Percentiles rank a stretch among this genome's conserved stretches.
Evolutionary conservation across 1,140 invertebrate species (phyloP).

Genomic region (Tetragnatha versicolor): DNA sequence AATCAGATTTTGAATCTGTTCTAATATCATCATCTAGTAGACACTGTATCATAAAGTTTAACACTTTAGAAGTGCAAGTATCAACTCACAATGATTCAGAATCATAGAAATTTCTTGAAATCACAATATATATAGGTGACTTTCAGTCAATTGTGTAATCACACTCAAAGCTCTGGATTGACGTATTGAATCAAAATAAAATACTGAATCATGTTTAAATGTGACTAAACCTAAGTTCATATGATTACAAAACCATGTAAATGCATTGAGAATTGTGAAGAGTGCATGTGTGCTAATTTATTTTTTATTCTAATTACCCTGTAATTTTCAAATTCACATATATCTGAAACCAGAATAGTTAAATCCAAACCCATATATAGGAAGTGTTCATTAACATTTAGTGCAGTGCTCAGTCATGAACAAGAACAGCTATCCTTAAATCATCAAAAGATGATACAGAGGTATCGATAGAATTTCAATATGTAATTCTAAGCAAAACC

Average conservation of each 20-base stretch:
- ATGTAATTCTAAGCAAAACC: too few relatives aligned
- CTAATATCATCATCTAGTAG: slow-evolving; percentile 8
- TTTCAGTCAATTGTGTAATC: slow-evolving; percentile 21
- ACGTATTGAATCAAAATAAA: slow-evolving; percentile 5
- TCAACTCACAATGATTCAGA: slow-evolving; percentile 27
- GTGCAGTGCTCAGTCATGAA: background rate
- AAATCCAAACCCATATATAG: background rate
- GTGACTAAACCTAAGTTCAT: slow-evolving; percentile 49
- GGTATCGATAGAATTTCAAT: too few relatives aligned
- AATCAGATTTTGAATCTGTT: slow-evolving; percentile 44
- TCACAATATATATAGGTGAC: slow-evolving; percentile 24
- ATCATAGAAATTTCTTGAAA: slow-evolving; percentile 27
- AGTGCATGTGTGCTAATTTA: slow-evolving; percentile 45
- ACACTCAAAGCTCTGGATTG: slow-evolving; percentile 38
- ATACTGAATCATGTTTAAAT: slow-evolving; percentile 16
- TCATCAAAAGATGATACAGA: background rate
- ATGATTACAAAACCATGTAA: slow-evolving; percentile 26
- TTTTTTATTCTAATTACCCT: slow-evolving; percentile 32
- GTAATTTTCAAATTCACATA: slow-evolving; percentile 40
- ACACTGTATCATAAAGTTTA: background rate
- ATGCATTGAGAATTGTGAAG: slow-evolving; percentile 38
- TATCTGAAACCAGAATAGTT: slow-evolving; percentile 7
- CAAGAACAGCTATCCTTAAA: background rate
- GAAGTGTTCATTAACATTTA: slow-evolving; percentile 6
- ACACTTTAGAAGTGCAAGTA: slow-evolving; percentile 25